Evolutionary conservation across 1,140 invertebrate genomes (phyloP).

Genomic region (Caenorhabditis remanei): DNA sequence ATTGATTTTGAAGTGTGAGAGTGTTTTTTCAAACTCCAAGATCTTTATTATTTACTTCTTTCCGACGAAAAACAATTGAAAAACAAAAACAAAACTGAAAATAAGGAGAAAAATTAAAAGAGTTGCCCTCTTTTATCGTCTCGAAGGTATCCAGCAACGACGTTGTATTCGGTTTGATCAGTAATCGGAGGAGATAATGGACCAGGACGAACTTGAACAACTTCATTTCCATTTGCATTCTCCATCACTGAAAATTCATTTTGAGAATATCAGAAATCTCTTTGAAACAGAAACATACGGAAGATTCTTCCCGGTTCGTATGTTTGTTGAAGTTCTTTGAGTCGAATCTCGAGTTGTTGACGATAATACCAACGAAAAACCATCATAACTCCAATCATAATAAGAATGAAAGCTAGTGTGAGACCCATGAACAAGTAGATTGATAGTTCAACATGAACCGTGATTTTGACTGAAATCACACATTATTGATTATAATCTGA

Average conservation of each 20-base stretch:
- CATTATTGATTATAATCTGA: background rate
- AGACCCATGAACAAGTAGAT: slow-evolving; percentile 5
- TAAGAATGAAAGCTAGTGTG: slow-evolving; percentile 23
- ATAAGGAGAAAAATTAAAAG: background rate
- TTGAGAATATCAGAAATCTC: background rate
- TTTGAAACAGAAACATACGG: background rate
- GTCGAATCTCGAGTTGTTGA: slow-evolving; percentile 20
- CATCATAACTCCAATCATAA: slow-evolving; percentile 24
- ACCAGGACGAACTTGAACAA: slow-evolving; percentile 25
- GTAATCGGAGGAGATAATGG: slow-evolving; percentile 44
- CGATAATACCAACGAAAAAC: slow-evolving; percentile 37
- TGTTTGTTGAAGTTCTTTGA: slow-evolving; percentile 34
- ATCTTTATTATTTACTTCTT: too few species aligned
- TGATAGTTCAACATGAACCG: background rate
- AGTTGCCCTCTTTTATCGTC: slow-evolving; percentile 38
- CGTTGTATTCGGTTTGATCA: slow-evolving; percentile 47
- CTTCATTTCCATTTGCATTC: slow-evolving; percentile 31
- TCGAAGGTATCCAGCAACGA: slow-evolving; percentile 24
- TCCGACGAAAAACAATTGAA: background rate
- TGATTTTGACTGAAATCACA: background rate
- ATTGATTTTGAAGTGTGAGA: too few species aligned
- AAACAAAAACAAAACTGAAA: background rate
- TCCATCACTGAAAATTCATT: slow-evolving; percentile 33
- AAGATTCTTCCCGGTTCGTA: slow-evolving; percentile 49
- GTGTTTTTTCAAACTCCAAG: too few species aligned